Evolutionary conservation across 2,113 vertebrate species (phyloP).

Genomic region (Pachyramphus minor): DNA sequence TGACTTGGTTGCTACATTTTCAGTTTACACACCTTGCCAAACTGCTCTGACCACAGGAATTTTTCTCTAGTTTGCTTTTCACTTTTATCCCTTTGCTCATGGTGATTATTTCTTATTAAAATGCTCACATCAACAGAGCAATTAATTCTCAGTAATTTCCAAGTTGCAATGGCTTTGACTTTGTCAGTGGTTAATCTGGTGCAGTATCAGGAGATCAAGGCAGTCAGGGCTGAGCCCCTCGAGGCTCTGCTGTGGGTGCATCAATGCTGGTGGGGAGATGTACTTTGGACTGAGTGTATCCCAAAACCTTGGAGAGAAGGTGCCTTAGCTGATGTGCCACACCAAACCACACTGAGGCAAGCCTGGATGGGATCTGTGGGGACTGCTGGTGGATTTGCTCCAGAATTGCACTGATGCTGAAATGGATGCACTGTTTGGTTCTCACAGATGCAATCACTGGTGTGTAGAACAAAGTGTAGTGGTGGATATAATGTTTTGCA

Average conservation of each 20-base stretch:
- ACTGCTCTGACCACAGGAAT: not conserved
- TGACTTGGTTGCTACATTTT: not conserved
- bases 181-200: not conserved
- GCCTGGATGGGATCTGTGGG: not conserved
- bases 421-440: not conserved
- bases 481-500: not conserved
- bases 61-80: slow-evolving; percentile 32
- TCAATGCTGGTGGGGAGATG: not conserved
- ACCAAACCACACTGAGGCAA: not conserved
- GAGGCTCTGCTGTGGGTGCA: not conserved
- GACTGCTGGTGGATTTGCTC: not conserved
- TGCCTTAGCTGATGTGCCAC: not conserved
- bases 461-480: not conserved
- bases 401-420: not conserved
- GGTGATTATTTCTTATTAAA: not conserved
- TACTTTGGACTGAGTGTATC: not conserved
- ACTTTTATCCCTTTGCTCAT: not conserved
- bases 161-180: not conserved
- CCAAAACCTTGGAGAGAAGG: not conserved
- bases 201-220: not conserved
- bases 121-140: not conserved
- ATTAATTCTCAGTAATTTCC: not conserved
- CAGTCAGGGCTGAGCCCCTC: not conserved
- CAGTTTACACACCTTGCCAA: not conserved
- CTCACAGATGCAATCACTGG: not conserved